Base-by-base conservation (phyloP, 2,113 vertebrate genomes). In the Deroptyus accipitrinus region DNA sequence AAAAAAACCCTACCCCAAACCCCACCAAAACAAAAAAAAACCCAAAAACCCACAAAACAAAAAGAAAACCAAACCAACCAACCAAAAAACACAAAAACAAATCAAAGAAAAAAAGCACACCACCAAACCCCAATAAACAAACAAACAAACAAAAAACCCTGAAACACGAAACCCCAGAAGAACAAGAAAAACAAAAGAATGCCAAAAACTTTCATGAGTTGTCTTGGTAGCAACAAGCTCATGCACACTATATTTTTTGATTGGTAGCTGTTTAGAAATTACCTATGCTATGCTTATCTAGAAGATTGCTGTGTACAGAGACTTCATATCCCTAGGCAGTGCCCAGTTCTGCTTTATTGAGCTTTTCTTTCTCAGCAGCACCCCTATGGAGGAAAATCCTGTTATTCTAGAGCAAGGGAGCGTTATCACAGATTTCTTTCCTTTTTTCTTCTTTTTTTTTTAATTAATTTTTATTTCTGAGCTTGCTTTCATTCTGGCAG, bases 211-310 rank as follows among this genome's bases (percentile, higher is more conserved):
- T 30, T 64, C 35, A 44, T 63, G 42, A 79, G 9, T 19, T 61
- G 5, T 62, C 13, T 69, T 46, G 48, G 11, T 51, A 57, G 28
- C 13, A 79, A 31, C 3, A 75, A 33, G 18, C 7, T 15, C 1
- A 3, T 24, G 4, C 14, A 57, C 1, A 1, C 2, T 48, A 1
- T 57, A 3, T 15, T 62, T 68, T 69, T 66, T 51, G 3, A n/a
- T 76, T 46, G n/a, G 46, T n/a, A 46, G 7, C 11, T 62, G 9
- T 33, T 67, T 57, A 77, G 54, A 76, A 63, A 54, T 80, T 33
- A 27, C 8, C 13, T 68, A 5, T 13, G 14, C 10, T 74, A 83
- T 59, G 6, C 77, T 90, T 55, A 77, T 17, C 49, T 88, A 42
- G 59, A 79, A 84, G 63, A 64, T 33, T 19, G 1, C 17, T n/a